phyloP scores from a whole-genome alignment of 2,113 vertebrate genomes.

The Xenopus tropicalis region DNA sequence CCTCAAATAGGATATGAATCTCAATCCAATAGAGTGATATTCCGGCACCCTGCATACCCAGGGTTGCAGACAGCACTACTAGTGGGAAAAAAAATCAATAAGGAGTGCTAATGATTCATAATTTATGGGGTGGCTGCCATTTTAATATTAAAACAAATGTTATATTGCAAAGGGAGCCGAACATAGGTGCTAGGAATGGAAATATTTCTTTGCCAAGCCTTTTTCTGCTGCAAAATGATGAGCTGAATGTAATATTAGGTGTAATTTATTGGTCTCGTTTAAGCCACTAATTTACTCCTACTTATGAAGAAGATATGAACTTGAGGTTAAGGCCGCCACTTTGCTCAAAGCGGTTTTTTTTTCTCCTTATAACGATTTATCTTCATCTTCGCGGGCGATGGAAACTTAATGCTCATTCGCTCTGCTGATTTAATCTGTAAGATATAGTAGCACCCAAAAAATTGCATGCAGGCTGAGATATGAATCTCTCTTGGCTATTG shows the following conservation, averaged over 20 bases:
- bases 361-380: no score
- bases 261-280: conserved; percentile 77
- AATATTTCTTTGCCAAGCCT: conserved; percentile 72
- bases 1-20: conserved; percentile 98
- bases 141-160: conserved; percentile 88
- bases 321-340: conserved; percentile 39
- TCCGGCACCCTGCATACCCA: conserved; percentile 48
- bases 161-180: conserved; percentile 63
- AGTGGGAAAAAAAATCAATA: conserved; percentile 72
- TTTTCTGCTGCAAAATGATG: conserved; percentile 69
- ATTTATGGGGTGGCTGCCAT: conserved; percentile 85
- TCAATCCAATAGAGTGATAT: conserved; percentile 93
- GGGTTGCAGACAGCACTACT: conserved; percentile 50
- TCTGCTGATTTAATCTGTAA: no score
- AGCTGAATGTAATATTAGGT: conserved; percentile 59
- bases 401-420: no score
- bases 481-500: no score
- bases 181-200: conserved; percentile 63
- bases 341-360: no score
- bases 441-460: no score
- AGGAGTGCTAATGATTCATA: conserved; percentile 76
- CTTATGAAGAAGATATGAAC: conserved; percentile 69
- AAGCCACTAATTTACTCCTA: conserved; percentile 72
- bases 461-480: no score
- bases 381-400: no score